These are phyloP conservation scores for Scolanthus callimorphus DNA, from an alignment of 92 coral and sea anemone species.

Conservation along the genomic window DNA sequence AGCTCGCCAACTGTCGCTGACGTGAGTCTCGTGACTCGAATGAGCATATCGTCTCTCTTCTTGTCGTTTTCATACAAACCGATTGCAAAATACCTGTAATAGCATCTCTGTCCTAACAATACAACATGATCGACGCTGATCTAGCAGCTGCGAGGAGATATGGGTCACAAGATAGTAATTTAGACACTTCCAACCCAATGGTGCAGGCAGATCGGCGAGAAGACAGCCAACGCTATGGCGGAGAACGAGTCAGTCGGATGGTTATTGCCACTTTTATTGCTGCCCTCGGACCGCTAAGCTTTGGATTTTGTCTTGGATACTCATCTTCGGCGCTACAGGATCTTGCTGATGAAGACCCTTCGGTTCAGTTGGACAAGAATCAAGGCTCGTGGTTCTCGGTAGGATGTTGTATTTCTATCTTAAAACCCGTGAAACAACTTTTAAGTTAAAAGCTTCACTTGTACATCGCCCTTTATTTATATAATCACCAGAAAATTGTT, in stretches of 20 bases:
- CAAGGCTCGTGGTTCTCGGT: constrained; percentile 84
- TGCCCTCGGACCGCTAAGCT: constrained; percentile 71
- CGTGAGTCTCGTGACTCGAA: too few species aligned
- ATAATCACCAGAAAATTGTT: too few species aligned
- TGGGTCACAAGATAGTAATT: background rate
- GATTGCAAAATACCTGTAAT: too few species aligned
- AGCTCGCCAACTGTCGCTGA: too few species aligned
- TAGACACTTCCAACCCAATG: constrained; percentile 4
- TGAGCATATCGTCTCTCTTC: too few species aligned
- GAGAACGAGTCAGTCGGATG: constrained; percentile 29
- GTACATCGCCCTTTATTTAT: too few species aligned
- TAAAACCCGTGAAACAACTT: too few species aligned
- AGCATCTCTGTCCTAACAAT: too few species aligned
- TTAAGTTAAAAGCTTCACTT: too few species aligned
- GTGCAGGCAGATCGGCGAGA: constrained; percentile 3
- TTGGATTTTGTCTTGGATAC: constrained; percentile 76
- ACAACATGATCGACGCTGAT: constrained; percentile 4
- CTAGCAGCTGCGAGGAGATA: constrained; percentile 2
- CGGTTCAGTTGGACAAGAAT: constrained; percentile 15
- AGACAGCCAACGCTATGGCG: background rate
- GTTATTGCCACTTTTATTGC: constrained; percentile 70
- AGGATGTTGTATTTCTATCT: constrained; percentile 33
- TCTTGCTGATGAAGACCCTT: constrained; percentile 7
- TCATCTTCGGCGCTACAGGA: constrained; percentile 81
- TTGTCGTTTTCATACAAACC: too few species aligned